Conservation (phyloP, 2,113 vertebrate species). For the Axis porcinus region DNA sequence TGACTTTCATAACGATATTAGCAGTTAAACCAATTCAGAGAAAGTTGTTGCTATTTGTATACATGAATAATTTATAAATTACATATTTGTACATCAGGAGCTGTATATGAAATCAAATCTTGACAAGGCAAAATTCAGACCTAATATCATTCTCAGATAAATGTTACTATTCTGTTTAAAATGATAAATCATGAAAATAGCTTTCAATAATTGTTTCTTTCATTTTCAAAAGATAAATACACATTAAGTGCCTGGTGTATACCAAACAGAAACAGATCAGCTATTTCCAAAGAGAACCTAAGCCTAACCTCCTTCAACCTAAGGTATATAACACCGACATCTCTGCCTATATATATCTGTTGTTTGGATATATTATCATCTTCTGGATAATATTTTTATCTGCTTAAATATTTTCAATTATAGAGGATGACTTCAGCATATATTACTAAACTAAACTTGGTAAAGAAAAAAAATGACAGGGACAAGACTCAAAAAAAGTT, state of each 20-base stretch:
- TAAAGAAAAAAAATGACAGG: not conserved
- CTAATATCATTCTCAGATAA: not conserved
- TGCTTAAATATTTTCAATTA: not conserved
- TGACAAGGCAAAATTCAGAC: not conserved
- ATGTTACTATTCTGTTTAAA: not conserved
- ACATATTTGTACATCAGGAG: not conserved
- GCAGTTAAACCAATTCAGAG: not conserved
- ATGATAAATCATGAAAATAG: not conserved
- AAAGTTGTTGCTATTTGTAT: not conserved
- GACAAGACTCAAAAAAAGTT: not conserved
- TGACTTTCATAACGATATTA: not conserved
- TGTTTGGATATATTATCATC: not conserved
- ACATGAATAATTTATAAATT: not conserved
- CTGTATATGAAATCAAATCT: not conserved
- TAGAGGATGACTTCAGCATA: not conserved
- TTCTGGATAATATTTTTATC: not conserved
- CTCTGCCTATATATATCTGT: not conserved
- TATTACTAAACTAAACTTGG: not conserved
- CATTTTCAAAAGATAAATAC: not conserved
- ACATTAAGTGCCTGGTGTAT: not conserved
- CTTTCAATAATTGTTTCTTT: not conserved
- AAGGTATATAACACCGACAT: rapidly evolving
- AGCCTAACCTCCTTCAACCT: not conserved
- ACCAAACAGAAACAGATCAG: not conserved
- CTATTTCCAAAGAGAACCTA: not conserved